Conservation (phyloP, 2,888 invertebrate genomes). For the Eueremaeus valkanovi region DNA sequence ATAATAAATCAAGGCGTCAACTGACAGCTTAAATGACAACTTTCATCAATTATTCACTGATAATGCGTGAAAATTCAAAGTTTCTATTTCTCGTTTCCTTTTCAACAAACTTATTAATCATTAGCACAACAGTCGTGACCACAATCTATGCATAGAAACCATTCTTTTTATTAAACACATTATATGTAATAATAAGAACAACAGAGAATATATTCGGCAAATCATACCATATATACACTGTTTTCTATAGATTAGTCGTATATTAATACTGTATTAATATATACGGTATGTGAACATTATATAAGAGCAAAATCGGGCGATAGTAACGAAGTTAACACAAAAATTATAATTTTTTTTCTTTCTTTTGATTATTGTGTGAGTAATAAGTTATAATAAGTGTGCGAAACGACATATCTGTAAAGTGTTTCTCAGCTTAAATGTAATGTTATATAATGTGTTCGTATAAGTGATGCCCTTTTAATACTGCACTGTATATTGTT, state of each 20-base stretch:
- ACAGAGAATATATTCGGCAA: neutral
- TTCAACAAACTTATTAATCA: slow-evolving; percentile 30
- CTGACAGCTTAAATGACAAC: slow-evolving; percentile 36
- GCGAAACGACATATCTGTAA: slow-evolving; percentile 15
- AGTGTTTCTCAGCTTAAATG: neutral
- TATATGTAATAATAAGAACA: too few relatives aligned
- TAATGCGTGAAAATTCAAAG: slow-evolving; percentile 36
- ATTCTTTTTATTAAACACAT: too few relatives aligned
- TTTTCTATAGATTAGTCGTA: too few relatives aligned
- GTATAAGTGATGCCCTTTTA: neutral
- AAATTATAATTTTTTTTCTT: slow-evolving; percentile 2
- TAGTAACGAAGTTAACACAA: slow-evolving; percentile 7
- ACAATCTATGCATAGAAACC: slow-evolving; percentile 23
- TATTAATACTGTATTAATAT: neutral
- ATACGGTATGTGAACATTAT: too few relatives aligned
- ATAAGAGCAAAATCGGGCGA: neutral
- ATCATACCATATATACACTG: slow-evolving; percentile 3
- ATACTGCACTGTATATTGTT: neutral
- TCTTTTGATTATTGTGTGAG: too few relatives aligned
- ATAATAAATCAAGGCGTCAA: slow-evolving; percentile 34
- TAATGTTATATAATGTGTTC: slow-evolving; percentile 20
- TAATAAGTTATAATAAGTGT: neutral
- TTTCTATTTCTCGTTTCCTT: slow-evolving; percentile 28
- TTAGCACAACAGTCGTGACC: slow-evolving; percentile 31
- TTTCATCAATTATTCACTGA: slow-evolving; percentile 36